Evolutionary conservation across 2,113 vertebrate genomes (phyloP).

Genomic region (Oreochromis spilurus): DNA sequence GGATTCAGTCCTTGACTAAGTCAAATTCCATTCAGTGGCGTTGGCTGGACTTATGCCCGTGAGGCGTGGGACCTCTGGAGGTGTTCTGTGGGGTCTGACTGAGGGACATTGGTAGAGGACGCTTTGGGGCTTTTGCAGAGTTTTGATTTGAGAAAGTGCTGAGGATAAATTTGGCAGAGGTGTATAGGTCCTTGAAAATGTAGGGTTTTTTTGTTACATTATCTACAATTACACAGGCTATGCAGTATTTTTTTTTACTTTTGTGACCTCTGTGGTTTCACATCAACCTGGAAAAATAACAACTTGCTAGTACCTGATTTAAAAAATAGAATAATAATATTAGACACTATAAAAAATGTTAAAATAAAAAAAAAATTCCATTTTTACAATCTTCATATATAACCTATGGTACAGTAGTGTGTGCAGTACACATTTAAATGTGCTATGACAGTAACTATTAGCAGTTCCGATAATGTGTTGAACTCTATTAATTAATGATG

Average conservation of each 20-base stretch:
- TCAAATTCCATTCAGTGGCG: not conserved
- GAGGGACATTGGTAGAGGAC: not conserved
- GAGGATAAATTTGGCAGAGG: not conserved
- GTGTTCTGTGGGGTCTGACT: not conserved
- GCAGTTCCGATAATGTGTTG: not conserved
- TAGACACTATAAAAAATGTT: not conserved
- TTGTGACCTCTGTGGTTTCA: not conserved
- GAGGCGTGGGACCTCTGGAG: not conserved
- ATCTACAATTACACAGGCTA: not conserved
- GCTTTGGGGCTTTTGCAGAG: not conserved
- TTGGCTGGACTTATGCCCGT: not conserved
- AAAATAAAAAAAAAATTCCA: not conserved
- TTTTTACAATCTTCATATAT: not conserved
- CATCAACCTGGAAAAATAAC: not conserved
- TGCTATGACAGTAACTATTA: not conserved
- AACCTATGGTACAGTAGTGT: not conserved
- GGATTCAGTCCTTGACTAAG: not conserved
- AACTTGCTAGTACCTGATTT: not conserved
- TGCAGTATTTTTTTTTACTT: not conserved
- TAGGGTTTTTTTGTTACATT: not conserved
- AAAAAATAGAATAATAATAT: fast-evolving
- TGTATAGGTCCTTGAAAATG: not conserved
- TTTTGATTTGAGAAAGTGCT: not conserved
- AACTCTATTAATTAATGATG: not conserved
- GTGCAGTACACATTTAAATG: not conserved